phyloP scores from a whole-genome alignment of 2,113 vertebrate species.

The Corapipo altera region DNA sequence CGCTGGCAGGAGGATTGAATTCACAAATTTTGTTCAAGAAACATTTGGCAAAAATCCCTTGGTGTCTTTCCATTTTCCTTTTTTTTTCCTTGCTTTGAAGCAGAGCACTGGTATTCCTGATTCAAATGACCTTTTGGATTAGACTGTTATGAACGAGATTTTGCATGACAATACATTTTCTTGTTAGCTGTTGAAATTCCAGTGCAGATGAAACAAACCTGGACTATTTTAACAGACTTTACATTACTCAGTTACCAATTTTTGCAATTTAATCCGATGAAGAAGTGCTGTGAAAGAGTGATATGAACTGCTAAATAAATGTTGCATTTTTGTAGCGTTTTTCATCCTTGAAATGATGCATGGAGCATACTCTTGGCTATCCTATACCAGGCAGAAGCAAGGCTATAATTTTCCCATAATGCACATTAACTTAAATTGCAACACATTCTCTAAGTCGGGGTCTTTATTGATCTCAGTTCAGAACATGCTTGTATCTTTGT shows the following conservation, averaged over 20 bases:
- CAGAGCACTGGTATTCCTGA: not conserved
- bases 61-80: not conserved
- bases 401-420: not conserved
- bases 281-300: not conserved
- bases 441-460: not conserved
- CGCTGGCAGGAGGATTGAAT: not conserved
- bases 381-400: not conserved
- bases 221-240: not conserved
- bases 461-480: not conserved
- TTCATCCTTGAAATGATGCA: not conserved
- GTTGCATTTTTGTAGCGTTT: not conserved
- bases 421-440: not conserved
- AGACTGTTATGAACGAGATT: not conserved
- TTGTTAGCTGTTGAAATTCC: not conserved
- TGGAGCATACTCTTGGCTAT: not conserved
- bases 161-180: conserved; percentile 28
- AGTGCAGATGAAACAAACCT: not conserved
- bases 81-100: not conserved
- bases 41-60: not conserved
- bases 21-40: conserved; percentile 9
- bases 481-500: not conserved
- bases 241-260: not conserved
- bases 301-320: not conserved
- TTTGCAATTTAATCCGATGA: not conserved
- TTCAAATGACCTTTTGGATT: not conserved